Evolutionary conservation across 2,888 invertebrate species (phyloP), one percentile per base, ranked within the genome.

Genomic region (Oxytorus armatus): DNA sequence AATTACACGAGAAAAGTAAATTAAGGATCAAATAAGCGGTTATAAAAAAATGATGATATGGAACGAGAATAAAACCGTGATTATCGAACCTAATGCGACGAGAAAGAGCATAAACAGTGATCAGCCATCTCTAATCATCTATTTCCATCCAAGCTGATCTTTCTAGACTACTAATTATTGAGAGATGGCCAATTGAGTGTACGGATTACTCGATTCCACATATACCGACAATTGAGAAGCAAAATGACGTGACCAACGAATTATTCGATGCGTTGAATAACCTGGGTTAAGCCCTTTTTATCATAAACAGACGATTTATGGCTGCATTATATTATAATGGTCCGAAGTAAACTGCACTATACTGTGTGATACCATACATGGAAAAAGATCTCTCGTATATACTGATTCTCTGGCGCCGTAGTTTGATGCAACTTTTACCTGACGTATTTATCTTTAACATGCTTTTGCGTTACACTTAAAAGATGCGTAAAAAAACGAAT

Each of bases 401-500:
- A 51, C n/a, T 21, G 75, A 79, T 75, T n/a, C 44, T 51, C 51
- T 29, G 42, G 59, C 55, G 39, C 29, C 49, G 70, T 57, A 69
- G 18, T 65, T 59, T 65, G 36, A 57, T 51, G 70, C 63, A 65
- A 42, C 2, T 63, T 57, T 49, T 42, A 39, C 59, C 61, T 47
- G 42, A 63, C 63, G 69, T 65, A 69, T 79, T 69, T 69, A 74
- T 42, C 57, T 74, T 65, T 55, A 16, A 70, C 51, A 23, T 47
- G 51, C 65, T 75, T 72, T 79, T 65, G 74, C 75, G 72, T 59
- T 73, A 68, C 16, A 78, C 72, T 78, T 44, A 73, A 51, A 61
- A 53, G 39, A 10, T 29, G n/a, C n/a, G n/a, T n/a, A n/a, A n/a
- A 11, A 23, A 25, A 47, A 61, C 51, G 55, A 73, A 61, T 61